Conservation (phyloP, 2,113 vertebrate genomes). For the Ranitomeya variabilis region DNA sequence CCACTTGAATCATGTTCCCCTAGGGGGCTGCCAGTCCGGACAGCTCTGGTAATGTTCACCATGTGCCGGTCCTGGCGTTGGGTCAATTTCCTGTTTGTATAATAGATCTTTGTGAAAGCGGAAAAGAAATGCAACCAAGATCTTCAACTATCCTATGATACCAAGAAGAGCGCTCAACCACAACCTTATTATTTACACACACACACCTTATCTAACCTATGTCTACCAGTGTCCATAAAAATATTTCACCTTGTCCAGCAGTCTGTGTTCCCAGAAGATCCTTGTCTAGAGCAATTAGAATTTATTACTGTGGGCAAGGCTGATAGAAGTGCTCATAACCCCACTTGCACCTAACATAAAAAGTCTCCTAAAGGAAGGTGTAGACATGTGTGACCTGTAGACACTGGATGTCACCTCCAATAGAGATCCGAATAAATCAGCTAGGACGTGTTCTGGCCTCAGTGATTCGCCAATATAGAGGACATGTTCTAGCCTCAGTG, state of each 20-base stretch:
- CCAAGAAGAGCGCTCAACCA: neutral
- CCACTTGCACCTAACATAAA: neutral
- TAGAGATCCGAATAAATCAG: neutral
- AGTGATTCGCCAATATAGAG: too few species aligned
- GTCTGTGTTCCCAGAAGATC: neutral
- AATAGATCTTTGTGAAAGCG: neutral
- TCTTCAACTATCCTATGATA: neutral
- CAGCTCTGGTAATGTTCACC: neutral
- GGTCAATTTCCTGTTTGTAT: neutral
- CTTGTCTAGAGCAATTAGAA: conserved; percentile 9
- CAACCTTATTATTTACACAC: neutral
- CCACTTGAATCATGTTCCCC: neutral
- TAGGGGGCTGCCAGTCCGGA: neutral
- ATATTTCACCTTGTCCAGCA: neutral
- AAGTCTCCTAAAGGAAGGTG: neutral
- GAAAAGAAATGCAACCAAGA: neutral
- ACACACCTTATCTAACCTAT: neutral
- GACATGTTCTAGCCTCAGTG: too few species aligned
- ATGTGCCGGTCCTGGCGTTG: neutral
- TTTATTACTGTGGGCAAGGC: neutral
- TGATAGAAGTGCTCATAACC: neutral
- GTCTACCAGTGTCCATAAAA: neutral
- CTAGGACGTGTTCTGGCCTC: neutral
- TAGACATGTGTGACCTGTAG: neutral
- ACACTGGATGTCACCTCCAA: neutral